Base-by-base conservation (phyloP, 2,113 vertebrate species). In the Gallinago jamesoni region DNA sequence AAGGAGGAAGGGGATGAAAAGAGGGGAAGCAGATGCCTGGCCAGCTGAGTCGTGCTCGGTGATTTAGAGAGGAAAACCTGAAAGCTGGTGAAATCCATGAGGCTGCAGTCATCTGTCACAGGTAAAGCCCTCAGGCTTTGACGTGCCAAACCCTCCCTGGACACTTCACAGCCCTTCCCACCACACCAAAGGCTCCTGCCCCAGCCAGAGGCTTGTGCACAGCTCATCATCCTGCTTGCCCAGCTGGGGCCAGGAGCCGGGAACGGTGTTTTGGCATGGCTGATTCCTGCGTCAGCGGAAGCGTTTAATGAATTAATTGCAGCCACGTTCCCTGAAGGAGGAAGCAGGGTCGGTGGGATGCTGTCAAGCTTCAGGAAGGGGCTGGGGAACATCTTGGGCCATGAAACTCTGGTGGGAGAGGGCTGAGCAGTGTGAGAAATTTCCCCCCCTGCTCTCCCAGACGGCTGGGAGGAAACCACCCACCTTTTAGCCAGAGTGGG, bases 261-360 rank as follows among this genome's bases (percentile, higher is more conserved):
- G 73, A 87, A 82, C 0, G 30, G 81, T 16, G 66, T 67, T 95
- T 55, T 87, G 90, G 90, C 87, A 93, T 2, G 0, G 45, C 28
- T 62, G 11, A 66, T n/a, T 78, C 92, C 67, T 80, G 62, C 18
- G 35, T 93, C 94, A 94, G 74, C 20, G 48, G 92, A 94, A 93
- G 69, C 9, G 2, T 85, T 84, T 81, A 90, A 91, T 92, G 78
- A 75, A 95, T 88, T 96, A 93, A 96, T 94, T 92, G 75, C 80
- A 93, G 87, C 35, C 76, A 31, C 35, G 7, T 84, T 86, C 91
- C 83, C 89, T 4, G 20, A 67, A 87, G 70, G 79, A 83, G 70
- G 66, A 87, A 69, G 78, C 76, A 78, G 82, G 30, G 52, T 41
- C 12, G 39, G 80, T 72, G 93, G 57, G 88, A 90, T 64, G 83